Conservation (phyloP, 92 coral and sea anemone genomes). For the Phenganax subtilis region DNA sequence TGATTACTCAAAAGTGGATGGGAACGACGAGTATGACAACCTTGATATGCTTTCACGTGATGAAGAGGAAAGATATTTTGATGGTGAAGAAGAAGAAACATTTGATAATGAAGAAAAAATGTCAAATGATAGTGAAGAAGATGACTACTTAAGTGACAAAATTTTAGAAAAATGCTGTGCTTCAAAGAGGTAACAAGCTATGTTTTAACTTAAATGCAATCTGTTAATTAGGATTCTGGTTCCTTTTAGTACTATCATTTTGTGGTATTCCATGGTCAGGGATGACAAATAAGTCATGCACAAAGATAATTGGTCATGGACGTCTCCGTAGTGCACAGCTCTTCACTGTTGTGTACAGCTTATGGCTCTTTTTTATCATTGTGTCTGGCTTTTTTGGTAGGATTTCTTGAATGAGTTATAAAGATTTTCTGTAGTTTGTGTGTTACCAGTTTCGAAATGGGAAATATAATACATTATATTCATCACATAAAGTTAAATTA, state of each 20-base stretch:
- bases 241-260: no score
- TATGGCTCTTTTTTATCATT: no score
- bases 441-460: no score
- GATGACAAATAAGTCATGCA: neutral
- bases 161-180: constrained; percentile 23
- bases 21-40: constrained; percentile 84
- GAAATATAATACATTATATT: no score
- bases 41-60: constrained; percentile 64
- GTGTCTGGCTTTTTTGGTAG: no score
- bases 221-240: neutral
- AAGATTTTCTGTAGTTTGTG: no score
- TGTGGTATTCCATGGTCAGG: no score
- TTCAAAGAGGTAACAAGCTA: constrained; percentile 5
- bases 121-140: constrained; percentile 36
- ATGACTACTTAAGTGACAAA: constrained; percentile 28
- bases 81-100: constrained; percentile 60
- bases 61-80: constrained; percentile 90
- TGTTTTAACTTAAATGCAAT: neutral
- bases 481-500: no score
- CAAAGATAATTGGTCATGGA: neutral
- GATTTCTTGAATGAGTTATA: no score
- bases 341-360: no score
- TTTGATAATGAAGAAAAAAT: neutral
- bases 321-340: neutral
- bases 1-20: constrained; percentile 78